Conservation (phyloP, 2,113 vertebrate genomes). For the Dicrurus megarhynchus region DNA sequence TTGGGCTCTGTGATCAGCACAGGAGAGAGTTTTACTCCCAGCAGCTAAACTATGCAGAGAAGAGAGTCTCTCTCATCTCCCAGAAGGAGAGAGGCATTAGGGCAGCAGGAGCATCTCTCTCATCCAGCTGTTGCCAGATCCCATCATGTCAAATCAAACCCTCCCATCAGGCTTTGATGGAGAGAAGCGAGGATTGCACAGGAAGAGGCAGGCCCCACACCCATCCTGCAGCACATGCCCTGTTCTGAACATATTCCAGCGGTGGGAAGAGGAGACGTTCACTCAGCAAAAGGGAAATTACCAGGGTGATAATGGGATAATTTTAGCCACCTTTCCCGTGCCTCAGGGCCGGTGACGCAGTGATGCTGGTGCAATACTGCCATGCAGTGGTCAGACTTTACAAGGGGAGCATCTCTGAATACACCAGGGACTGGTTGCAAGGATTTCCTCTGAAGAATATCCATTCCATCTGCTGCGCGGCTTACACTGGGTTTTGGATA, state of each 20-base stretch:
- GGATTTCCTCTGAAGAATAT: neutral
- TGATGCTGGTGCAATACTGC: neutral
- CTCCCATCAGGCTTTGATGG: neutral
- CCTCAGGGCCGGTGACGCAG: neutral
- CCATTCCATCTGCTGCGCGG: neutral
- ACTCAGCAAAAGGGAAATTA: neutral
- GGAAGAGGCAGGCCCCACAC: neutral
- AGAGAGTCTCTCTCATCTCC: neutral
- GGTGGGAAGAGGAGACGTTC: accelerated
- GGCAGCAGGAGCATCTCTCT: neutral
- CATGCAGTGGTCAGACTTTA: neutral
- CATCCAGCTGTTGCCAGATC: neutral
- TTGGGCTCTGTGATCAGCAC: neutral
- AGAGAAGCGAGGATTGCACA: neutral
- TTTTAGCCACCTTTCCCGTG: neutral
- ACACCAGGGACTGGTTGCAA: neutral
- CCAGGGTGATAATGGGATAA: accelerated
- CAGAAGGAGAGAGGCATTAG: neutral
- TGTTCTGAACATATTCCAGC: neutral
- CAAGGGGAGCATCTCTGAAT: neutral
- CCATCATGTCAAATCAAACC: neutral
- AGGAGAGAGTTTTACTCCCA: neutral
- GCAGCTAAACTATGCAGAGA: neutral
- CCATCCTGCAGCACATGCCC: neutral
- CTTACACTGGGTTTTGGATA: neutral